Conservation (phyloP, 2,797 vertebrate genomes). For the Falco rusticolus region DNA sequence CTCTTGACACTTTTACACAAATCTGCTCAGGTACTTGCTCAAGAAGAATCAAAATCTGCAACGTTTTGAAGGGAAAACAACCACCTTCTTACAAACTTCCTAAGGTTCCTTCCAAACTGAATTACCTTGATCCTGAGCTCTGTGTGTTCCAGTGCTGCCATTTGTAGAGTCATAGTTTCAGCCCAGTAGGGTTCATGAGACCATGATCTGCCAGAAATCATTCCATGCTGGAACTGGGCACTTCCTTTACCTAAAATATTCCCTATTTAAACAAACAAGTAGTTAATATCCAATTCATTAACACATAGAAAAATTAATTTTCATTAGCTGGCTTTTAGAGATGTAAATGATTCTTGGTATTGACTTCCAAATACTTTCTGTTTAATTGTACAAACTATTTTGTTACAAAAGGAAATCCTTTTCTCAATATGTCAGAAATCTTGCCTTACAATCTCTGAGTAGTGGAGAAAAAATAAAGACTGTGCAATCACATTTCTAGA, state of each 20-base stretch:
- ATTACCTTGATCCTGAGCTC: background rate
- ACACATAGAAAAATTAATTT: background rate
- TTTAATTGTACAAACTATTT: background rate
- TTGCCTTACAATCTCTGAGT: background rate
- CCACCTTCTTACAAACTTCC: background rate
- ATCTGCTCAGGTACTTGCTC: background rate
- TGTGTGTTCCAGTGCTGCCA: background rate
- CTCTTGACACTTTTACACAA: background rate
- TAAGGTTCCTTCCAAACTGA: background rate
- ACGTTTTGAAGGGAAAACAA: background rate
- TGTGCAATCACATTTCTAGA: background rate
- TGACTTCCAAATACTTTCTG: background rate
- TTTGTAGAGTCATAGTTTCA: background rate
- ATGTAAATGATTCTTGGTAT: background rate
- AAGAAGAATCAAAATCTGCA: background rate
- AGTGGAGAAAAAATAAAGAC: background rate
- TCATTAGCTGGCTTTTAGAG: background rate
- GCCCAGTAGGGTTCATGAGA: background rate
- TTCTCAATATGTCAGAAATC: background rate
- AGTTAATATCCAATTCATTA: background rate
- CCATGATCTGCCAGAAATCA: background rate
- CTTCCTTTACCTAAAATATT: background rate
- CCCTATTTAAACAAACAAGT: background rate
- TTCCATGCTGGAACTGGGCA: background rate
- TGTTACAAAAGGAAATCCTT: background rate